These are phyloP conservation scores for Caiman crocodilus DNA, from an alignment of 2,797 vertebrate genomes.

Conservation along the genomic window DNA sequence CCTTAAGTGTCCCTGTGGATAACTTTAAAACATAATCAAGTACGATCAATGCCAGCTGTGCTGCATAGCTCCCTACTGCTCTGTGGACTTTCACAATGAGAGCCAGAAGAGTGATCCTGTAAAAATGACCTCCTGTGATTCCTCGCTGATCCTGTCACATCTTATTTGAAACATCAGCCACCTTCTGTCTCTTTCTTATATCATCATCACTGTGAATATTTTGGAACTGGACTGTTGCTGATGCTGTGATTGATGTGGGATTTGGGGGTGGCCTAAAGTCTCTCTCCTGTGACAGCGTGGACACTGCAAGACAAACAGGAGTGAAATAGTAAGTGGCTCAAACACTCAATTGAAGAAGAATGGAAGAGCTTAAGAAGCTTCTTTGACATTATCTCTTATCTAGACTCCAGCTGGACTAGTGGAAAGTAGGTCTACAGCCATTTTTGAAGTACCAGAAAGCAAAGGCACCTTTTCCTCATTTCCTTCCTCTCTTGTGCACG, in stretches of 20 bases:
- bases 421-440: neutral
- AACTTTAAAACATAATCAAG: constrained; percentile 60
- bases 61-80: constrained; percentile 24
- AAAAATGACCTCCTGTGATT: constrained; percentile 22
- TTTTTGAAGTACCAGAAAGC: neutral
- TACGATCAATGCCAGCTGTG: constrained; percentile 51
- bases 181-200: constrained; percentile 8
- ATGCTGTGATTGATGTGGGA: neutral
- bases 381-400: neutral
- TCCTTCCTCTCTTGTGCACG: neutral
- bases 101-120: neutral
- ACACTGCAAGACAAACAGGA: neutral
- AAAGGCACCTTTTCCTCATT: neutral
- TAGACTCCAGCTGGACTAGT: neutral
- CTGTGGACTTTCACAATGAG: neutral
- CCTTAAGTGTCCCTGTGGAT: constrained; percentile 28
- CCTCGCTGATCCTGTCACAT: constrained; percentile 55
- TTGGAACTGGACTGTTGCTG: constrained; percentile 4
- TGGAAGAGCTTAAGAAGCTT: neutral
- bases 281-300: neutral
- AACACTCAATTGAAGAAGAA: neutral
- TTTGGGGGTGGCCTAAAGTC: neutral
- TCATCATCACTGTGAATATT: neutral
- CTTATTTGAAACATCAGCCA: constrained; percentile 51
- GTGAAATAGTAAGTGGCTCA: neutral